These are phyloP conservation scores for Nyctereutes procyonoides DNA, from an alignment of 2,113 vertebrate genomes.

Conservation along the genomic window DNA sequence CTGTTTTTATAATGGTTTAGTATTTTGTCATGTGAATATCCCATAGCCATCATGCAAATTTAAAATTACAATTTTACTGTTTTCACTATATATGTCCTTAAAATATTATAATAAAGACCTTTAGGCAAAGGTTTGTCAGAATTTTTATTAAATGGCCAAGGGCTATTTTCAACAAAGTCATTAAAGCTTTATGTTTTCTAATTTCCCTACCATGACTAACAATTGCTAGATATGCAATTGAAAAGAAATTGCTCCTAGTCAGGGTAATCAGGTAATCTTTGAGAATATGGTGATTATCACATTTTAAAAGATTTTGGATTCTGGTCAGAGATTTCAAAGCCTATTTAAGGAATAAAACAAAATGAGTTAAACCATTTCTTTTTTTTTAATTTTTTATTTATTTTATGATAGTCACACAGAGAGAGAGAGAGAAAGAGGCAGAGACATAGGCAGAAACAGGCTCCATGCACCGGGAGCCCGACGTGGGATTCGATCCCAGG, in stretches of 20 bases:
- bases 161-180: background rate
- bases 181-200: background rate
- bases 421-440: no score
- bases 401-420: no score
- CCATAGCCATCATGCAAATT: background rate
- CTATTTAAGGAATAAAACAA: constrained; percentile 14
- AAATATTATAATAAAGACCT: constrained; percentile 10
- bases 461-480: no score
- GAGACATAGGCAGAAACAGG: no score
- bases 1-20: background rate
- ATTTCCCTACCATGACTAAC: background rate
- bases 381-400: no score
- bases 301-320: constrained; percentile 49
- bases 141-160: background rate
- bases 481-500: no score
- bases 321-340: constrained; percentile 2
- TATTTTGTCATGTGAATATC: constrained; percentile 2
- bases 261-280: background rate
- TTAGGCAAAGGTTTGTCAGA: background rate
- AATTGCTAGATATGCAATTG: background rate
- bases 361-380: constrained; percentile 45
- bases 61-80: background rate
- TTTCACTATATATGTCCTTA: background rate
- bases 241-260: background rate
- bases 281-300: constrained; percentile 15